Conservation (phyloP, 2,888 invertebrate genomes). For the Leucoma salicis region DNA sequence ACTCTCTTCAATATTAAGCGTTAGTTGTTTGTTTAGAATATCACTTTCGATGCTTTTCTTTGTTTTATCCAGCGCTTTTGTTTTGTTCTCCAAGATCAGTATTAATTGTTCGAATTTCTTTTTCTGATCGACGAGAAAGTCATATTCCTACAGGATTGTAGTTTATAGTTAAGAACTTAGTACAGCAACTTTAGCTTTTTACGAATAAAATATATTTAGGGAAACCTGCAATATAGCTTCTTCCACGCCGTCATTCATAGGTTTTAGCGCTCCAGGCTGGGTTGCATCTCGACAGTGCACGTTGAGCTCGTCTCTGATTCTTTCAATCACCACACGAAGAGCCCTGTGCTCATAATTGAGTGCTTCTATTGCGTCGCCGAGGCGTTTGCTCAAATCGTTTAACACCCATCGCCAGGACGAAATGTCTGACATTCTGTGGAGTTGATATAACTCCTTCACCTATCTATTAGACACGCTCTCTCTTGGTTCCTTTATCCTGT, state of each 20-base stretch:
- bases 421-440: slow-evolving; percentile 62
- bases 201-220: background rate
- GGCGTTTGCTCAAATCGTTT: slow-evolving; percentile 57
- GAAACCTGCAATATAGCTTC: slow-evolving; percentile 57
- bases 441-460: no score
- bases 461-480: no score
- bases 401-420: slow-evolving; percentile 72
- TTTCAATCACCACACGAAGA: slow-evolving; percentile 52
- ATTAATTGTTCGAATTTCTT: slow-evolving; percentile 57
- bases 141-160: slow-evolving; percentile 57
- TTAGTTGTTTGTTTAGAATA: slow-evolving; percentile 51
- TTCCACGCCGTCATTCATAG: slow-evolving; percentile 59
- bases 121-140: slow-evolving; percentile 59
- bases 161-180: no score
- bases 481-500: no score
- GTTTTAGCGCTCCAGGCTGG: slow-evolving; percentile 58
- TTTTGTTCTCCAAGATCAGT: slow-evolving; percentile 47
- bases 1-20: slow-evolving; percentile 55
- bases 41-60: slow-evolving; percentile 55
- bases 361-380: slow-evolving; percentile 50
- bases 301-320: slow-evolving; percentile 55
- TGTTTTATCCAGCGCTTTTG: slow-evolving; percentile 43
- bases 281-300: slow-evolving; percentile 41
- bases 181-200: no score
- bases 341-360: slow-evolving; percentile 62